phyloP scores from a whole-genome alignment of 2,113 vertebrate species.

The Colistium nudipinnis region DNA sequence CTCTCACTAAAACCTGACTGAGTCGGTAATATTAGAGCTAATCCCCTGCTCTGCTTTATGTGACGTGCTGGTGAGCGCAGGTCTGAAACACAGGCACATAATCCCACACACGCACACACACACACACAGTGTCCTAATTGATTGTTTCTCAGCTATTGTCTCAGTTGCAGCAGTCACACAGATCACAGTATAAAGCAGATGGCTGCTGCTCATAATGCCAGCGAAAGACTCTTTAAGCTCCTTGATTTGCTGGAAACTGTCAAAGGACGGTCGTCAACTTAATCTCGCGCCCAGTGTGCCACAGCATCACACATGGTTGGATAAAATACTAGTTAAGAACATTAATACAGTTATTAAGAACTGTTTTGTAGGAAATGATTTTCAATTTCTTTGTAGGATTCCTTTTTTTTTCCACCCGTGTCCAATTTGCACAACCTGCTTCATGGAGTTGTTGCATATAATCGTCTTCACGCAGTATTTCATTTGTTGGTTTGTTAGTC shows the following conservation, averaged over 20 bases:
- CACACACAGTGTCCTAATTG: constrained; percentile 25
- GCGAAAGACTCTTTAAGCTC: constrained; percentile 28
- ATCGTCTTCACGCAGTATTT: background rate
- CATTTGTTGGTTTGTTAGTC: background rate
- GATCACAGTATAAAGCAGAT: constrained; percentile 55
- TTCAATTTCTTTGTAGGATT: no score
- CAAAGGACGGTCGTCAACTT: constrained; percentile 14
- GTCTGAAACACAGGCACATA: background rate
- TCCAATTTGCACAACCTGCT: background rate
- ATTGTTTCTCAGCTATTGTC: constrained; percentile 58
- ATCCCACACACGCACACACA: constrained; percentile 10
- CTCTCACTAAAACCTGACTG: constrained; percentile 62
- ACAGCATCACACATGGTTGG: background rate
- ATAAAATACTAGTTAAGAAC: background rate
- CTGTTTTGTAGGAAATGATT: no score
- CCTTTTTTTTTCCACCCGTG: background rate
- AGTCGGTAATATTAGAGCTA: constrained; percentile 70
- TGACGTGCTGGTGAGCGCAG: constrained; percentile 37
- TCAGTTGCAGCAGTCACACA: constrained; percentile 52
- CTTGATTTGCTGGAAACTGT: constrained; percentile 6
- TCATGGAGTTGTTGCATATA: background rate
- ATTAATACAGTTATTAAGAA: background rate
- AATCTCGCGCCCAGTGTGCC: constrained; percentile 5
- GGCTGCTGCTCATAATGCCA: constrained; percentile 32
- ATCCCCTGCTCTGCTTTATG: constrained; percentile 64